Evolutionary conservation across 2,888 invertebrate species (phyloP).

Genomic region (Drosophila leonis): DNA sequence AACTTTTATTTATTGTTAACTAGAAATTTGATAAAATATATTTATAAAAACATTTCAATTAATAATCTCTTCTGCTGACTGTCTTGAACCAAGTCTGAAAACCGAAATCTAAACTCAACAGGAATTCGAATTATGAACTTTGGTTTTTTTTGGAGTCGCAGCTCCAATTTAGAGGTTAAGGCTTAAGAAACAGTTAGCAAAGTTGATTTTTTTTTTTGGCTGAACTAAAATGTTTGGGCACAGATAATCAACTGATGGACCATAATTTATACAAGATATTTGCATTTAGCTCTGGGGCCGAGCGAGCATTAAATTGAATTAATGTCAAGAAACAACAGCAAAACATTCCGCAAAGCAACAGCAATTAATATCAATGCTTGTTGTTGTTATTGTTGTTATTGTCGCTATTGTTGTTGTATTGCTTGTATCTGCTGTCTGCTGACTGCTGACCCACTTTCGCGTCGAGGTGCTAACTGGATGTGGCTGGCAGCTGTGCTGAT

Average conservation of each 20-base stretch:
- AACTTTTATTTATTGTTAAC: neutral
- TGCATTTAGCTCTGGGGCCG: slow-evolving; percentile 63
- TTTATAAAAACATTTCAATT: neutral
- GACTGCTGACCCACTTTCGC: slow-evolving; percentile 73
- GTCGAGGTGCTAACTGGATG: slow-evolving; percentile 63
- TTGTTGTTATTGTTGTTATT: slow-evolving; percentile 17
- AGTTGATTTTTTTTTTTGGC: neutral
- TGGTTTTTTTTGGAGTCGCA: neutral
- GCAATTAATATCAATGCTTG: slow-evolving; percentile 72
- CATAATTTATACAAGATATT: slow-evolving; percentile 75
- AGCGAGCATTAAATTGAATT: slow-evolving; percentile 71
- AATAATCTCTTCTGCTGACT: too few relatives aligned
- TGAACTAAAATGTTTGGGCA: slow-evolving; percentile 27
- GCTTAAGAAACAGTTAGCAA: slow-evolving; percentile 48
- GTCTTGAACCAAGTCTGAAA: neutral
- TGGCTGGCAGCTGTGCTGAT: slow-evolving; percentile 2
- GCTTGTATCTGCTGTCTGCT: neutral
- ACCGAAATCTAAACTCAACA: neutral
- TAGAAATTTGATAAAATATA: neutral
- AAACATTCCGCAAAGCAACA: slow-evolving; percentile 40
- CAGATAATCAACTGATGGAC: slow-evolving; percentile 36
- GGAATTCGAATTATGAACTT: neutral
- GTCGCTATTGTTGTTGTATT: slow-evolving; percentile 19
- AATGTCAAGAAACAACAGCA: slow-evolving; percentile 47
- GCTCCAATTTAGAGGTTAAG: slow-evolving; percentile 51